Evolutionary conservation across 2,113 vertebrate genomes (phyloP), one percentile per base, ranked within the genome.

Genomic region (Ictalurus furcatus): DNA sequence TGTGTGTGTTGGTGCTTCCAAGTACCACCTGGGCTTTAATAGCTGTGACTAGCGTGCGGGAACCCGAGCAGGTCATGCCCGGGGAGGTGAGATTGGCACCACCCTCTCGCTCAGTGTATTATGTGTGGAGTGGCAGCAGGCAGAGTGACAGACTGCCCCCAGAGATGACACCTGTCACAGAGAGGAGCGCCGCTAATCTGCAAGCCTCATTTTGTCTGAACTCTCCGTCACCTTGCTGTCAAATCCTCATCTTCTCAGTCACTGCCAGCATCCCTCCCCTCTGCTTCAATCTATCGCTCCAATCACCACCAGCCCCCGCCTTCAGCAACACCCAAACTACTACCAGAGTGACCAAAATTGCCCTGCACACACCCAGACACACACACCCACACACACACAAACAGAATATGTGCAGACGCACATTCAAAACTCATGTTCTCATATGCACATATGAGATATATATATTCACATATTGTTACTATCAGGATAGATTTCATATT

Each of bases 131-230:
- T 98, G 97, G 97, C 98, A 99, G 98, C 97, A 97, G 96, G 96
- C 97, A 97, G 97, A 97, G 96, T 96, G 96, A 97, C 97, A 98
- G 96, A 96, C 96, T 98, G 98, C 98, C 98, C 98, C 97, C 96
- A 96, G 97, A 98, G 98, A 98, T 98, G 97, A 97, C 97, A 98
- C 97, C 97, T 98, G 97, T 98, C 98, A 98, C 97, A 93, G 96
- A 96, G 96, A 96, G 97, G 97, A 97, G 96, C 96, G 95, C 94
- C 94, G 96, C 96, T 96, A 94, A 98, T 98, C 97, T 97, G 96
- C 96, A 97, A 97, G 97, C 97, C 97, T 98, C 97, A 98, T 98
- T 98, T 98, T 97, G 96, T 97, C 97, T 99, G 98, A 98, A 99
- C 98, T 98, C 95, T 92, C 93, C 56, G 93, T 96, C 97, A 96